Conservation (phyloP, 2,888 invertebrate species). For the Marasmarcha lunaedactyla region DNA sequence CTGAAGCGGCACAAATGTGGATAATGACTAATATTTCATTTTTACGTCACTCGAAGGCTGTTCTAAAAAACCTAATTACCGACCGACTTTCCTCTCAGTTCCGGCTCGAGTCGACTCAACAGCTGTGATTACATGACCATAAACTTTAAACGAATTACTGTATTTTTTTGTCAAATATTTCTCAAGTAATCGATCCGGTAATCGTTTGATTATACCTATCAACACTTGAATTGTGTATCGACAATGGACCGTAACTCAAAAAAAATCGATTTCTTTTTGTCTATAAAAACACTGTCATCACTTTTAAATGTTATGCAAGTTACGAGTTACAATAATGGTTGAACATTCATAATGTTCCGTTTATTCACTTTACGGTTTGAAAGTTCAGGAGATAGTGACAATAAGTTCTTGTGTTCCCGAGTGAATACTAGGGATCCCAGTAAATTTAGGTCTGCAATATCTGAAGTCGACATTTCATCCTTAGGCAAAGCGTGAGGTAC, state of each 20-base stretch:
- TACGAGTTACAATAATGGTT: neutral
- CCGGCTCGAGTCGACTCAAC: constrained; percentile 18
- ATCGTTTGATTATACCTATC: neutral
- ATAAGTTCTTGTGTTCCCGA: neutral
- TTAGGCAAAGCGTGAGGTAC: constrained; percentile 39
- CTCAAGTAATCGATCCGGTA: constrained; percentile 21
- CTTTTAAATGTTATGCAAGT: too few species aligned
- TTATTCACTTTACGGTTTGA: constrained; percentile 27
- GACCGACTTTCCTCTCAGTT: constrained; percentile 15
- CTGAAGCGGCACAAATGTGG: constrained; percentile 23
- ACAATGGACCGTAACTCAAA: neutral
- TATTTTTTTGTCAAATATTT: constrained; percentile 33
- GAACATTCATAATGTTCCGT: constrained; percentile 24
- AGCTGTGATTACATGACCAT: constrained; percentile 36
- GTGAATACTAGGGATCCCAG: constrained; percentile 17
- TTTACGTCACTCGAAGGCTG: constrained; percentile 30
- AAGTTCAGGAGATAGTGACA: constrained; percentile 4
- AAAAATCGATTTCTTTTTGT: neutral
- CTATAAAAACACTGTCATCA: too few species aligned
- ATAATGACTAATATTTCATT: constrained; percentile 37
- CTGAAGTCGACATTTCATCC: constrained; percentile 27
- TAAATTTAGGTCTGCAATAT: constrained; percentile 46
- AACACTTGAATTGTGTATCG: neutral
- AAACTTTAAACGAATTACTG: constrained; percentile 31
- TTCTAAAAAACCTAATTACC: constrained; percentile 34